Evolutionary conservation across 2,113 vertebrate genomes (phyloP), one percentile per base, ranked within the genome.

Genomic region (Corythornis cristatus): DNA sequence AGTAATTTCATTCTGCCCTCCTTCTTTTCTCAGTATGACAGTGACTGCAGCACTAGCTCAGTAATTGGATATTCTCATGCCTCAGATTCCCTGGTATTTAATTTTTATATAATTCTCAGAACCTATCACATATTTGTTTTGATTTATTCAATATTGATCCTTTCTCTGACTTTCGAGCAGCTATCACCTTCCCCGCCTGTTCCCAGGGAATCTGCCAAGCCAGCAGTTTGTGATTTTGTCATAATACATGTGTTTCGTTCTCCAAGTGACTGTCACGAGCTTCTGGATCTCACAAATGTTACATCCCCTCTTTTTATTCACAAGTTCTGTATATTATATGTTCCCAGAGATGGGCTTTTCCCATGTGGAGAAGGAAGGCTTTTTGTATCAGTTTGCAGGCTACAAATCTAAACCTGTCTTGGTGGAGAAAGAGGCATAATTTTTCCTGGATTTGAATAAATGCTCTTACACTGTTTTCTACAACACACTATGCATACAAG

Each of bases 41-140:
- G 65, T 42, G 48, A 79, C 48, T 75, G 76, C 64, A 92, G 75
- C 83, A 58, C n/a, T 83, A 62, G 90, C 92, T 83, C 79, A 77
- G 93, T 96, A 96, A 97, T 88, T 93, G 73, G 84, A 93, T 96
- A 97, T 93, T 86, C 92, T 82, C 28, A 5, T 56, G 95, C 97
- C 88, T 95, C 88, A 66, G 3, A 97, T 94, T 95, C 92, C 93
- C 79, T 96, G 46, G 53, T 94, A 92, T 97, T 97, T 97, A 97
- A 97, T 97, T 98, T 97, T 98, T 95, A 92, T 96, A 96, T 92
- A 87, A 72, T 96, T 96, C 42, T 77, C 95, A 97, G 92, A 97
- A 97, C 96, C 93, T 96, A 96, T 96, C 97, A 94, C 97, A 97
- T 98, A 98, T 98, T 98, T 98, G 97, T 98, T 98, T 97, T 98